Evolutionary conservation across 2,888 invertebrate genomes (phyloP), one percentile per base, ranked within the genome.

Genomic region (Loripinus fragilis): DNA sequence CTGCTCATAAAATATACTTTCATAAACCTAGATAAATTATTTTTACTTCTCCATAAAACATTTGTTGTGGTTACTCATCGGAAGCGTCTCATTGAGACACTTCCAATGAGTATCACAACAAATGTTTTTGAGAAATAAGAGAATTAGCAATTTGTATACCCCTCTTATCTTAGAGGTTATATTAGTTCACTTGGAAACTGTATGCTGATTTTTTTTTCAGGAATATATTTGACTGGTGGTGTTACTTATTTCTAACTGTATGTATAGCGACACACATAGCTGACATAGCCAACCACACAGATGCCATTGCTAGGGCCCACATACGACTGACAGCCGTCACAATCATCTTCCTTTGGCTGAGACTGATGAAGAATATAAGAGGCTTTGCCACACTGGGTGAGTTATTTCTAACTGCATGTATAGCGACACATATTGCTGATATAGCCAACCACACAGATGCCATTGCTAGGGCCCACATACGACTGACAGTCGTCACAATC

Each of bases 191-290:
- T n/a, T n/a, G n/a, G n/a, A n/a, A n/a, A n/a, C n/a, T n/a, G n/a
- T n/a, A n/a, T n/a, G n/a, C n/a, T n/a, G n/a, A n/a, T 71, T 38
- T 55, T 41, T 60, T 55, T 80, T 78, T 17, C 81, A 93, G 93
- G 93, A 93, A 93, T 76, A 89, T 92, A 60, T 92, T 93, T 87
- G 93, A 93, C 86, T 93, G 93, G 92, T 83, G 90, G 23, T 91
- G 91, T 76, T 93, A 92, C 80, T 70, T 86, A 0, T 76, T 92
- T 48, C 85, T 93, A 50, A 42, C 90, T 17, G 80, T 87, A 10
- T 89, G 86, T 23, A 87, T 92, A 42, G 79, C 82, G 12, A 92
- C 91, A 5, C 93, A 93, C 71, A 35, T 93, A 15, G 90, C 88
- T 2, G 93, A 93, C 68, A 85, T 93, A 23, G 66, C 85, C 25